A percentile compares a stretch with the other conserved stretches of the same genome.
phyloP scores from a whole-genome alignment of 1,140 invertebrate genomes.

The Drosophila cardini region DNA sequence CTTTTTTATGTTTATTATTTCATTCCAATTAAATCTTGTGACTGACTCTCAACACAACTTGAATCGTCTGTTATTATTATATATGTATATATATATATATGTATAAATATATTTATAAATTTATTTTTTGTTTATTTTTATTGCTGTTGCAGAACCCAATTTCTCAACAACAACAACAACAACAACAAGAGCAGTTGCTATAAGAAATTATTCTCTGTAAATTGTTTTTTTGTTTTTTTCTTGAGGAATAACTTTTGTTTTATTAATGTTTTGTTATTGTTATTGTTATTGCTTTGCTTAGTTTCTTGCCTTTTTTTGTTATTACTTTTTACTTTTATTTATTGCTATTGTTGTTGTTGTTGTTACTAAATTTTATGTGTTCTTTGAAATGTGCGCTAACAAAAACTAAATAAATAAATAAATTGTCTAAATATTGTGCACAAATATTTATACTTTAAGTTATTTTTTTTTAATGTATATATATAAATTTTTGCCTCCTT shows the following conservation, averaged over 20 bases:
- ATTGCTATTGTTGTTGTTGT: constrained; percentile 28
- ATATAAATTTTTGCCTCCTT: neutral
- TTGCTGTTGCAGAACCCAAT: constrained; percentile 11
- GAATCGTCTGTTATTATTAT: constrained; percentile 33
- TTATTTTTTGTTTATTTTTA: constrained; percentile 55
- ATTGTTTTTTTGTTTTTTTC: constrained; percentile 27
- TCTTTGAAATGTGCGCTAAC: constrained; percentile 46
- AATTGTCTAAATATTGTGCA: constrained; percentile 51
- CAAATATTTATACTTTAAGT: constrained; percentile 28
- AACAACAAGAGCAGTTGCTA: constrained; percentile 7
- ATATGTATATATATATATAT: constrained; percentile 35
- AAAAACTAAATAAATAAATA: constrained; percentile 68
- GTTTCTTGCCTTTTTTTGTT: constrained; percentile 19
- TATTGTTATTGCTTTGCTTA: constrained; percentile 39
- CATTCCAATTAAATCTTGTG: constrained; percentile 81
- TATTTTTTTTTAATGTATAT: constrained; percentile 9
- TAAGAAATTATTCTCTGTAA: constrained; percentile 45
- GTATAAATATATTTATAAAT: constrained; percentile 32
- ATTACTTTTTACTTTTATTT: constrained; percentile 36
- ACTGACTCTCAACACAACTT: constrained; percentile 23
- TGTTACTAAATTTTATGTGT: constrained; percentile 71
- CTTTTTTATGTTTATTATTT: constrained; percentile 80
- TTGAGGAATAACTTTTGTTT: constrained; percentile 58
- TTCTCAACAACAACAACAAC: constrained; percentile 9
- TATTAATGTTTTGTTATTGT: constrained; percentile 23